Evolutionary conservation across 2,113 vertebrate genomes (phyloP), one percentile per base, ranked within the genome.

Genomic region (Alectura lathami): DNA sequence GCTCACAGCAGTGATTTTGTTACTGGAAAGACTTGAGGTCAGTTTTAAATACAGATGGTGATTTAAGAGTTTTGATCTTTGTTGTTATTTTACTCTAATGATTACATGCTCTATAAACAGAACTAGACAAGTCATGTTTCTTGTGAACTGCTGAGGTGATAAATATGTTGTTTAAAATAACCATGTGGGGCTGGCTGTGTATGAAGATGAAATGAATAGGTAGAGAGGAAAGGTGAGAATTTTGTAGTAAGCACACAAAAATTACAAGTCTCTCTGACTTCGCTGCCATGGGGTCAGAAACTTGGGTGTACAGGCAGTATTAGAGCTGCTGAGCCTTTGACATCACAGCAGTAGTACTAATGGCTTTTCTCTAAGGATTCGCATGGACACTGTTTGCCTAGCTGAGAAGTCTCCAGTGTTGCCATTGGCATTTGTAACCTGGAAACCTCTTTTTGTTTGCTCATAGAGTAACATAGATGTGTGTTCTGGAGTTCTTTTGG

Each of bases 41-140:
- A 93, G 60, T 70, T 70, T 94, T 68, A 88, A 92, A 92, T 53
- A 29, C 77, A 69, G 92, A 73, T 4, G 56, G 84, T 34, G 56
- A 88, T 69, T 81, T 81, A 68, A 75, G 57, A 60, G 43, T 54
- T 84, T 82, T 94, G 83, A 92, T 93, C 89, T 83, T 51, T 89
- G 84, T 69, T 89, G 79, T 93, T 92, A 89, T 92, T 96, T 96
- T 89, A 85, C 94, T 95, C 91, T 92, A 94, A 94, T 92, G 82
- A 85, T 93, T 93, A 94, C 67, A 68, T 94, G 85, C 90, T 93
- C 80, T 87, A 91, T 88, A 94, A 96, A 95, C 81, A 93, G 74
- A 95, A 70, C 48, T 13, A 83, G 91, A 54, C 73, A 86, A 93
- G 68, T 64, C 76, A 4, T 11, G 69, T 48, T 94, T 67, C 79